phyloP scores from a whole-genome alignment of 2,888 invertebrate species.

The Autographa pulchrina region DNA sequence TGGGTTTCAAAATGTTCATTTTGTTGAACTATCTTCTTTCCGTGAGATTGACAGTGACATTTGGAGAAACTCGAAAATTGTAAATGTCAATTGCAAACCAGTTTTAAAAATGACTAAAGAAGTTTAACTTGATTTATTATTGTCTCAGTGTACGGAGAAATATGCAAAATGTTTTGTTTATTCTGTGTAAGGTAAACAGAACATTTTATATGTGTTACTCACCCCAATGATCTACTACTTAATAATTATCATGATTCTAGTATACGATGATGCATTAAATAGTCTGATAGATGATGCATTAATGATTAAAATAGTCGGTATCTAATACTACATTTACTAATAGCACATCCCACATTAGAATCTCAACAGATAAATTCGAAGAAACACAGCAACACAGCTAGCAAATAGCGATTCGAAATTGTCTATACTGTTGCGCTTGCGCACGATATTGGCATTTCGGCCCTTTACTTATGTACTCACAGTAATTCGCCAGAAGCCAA shows the following conservation, averaged over 20 bases:
- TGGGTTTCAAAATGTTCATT: slow-evolving; percentile 14
- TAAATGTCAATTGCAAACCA: slow-evolving; percentile 50
- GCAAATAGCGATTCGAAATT: slow-evolving; percentile 31
- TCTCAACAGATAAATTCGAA: slow-evolving; percentile 15
- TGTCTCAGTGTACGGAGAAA: slow-evolving; percentile 21
- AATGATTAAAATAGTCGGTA: too few relatives aligned
- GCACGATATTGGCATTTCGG: slow-evolving; percentile 71
- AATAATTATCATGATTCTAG: too few relatives aligned
- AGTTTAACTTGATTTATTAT: slow-evolving; percentile 41
- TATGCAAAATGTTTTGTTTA: slow-evolving; percentile 21
- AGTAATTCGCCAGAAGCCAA: slow-evolving; percentile 35
- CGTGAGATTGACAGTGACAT: slow-evolving; percentile 55
- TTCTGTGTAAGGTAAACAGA: background rate
- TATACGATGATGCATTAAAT: too few relatives aligned
- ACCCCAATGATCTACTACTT: background rate
- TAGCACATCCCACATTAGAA: slow-evolving; percentile 13
- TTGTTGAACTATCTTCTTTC: slow-evolving; percentile 10
- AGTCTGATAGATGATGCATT: too few relatives aligned
- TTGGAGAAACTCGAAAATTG: slow-evolving; percentile 18
- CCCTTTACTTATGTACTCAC: slow-evolving; percentile 56
- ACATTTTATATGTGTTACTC: background rate
- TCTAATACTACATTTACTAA: background rate
- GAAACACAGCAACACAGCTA: slow-evolving; percentile 12
- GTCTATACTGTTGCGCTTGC: slow-evolving; percentile 50
- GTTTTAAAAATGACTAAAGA: slow-evolving; percentile 47